These are phyloP conservation scores for Tokudaia tokunoshimensis DNA, from an alignment of 2,797 vertebrate genomes.

Conservation along the genomic window DNA sequence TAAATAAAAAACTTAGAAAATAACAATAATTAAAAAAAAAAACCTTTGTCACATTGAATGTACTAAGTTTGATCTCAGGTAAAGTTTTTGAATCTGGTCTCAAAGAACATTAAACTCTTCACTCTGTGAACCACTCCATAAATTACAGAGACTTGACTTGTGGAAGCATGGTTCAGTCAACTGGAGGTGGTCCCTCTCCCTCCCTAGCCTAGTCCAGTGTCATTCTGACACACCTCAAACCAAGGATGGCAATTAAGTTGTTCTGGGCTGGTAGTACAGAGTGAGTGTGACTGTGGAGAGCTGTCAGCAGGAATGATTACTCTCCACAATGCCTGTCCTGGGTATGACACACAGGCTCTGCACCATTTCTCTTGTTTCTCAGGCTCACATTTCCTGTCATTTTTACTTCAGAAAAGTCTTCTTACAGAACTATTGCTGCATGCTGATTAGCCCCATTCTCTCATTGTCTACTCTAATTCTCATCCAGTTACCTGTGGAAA, in stretches of 20 bases:
- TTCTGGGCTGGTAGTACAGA: neutral
- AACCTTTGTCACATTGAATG: neutral
- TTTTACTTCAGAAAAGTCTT: slow-evolving; percentile 27
- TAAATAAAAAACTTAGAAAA: no score
- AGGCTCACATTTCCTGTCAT: neutral
- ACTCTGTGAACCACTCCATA: neutral
- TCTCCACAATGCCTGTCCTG: neutral
- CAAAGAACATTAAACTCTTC: slow-evolving; percentile 17
- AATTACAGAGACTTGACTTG: neutral
- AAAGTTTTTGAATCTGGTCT: neutral
- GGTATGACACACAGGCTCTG: neutral
- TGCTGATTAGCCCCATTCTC: neutral
- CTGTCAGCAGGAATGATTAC: neutral
- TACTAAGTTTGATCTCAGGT: slow-evolving; percentile 37
- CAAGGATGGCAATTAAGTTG: neutral
- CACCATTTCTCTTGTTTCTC: neutral
- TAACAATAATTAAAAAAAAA: neutral
- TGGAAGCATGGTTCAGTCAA: neutral
- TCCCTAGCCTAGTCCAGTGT: neutral
- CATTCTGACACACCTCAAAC: neutral
- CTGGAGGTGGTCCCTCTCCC: neutral
- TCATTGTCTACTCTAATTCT: neutral
- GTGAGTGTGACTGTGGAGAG: neutral
- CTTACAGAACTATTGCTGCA: neutral
- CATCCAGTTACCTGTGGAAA: neutral